Conservation (phyloP, 2,113 vertebrate genomes). For the Pseudorectes ferrugineus region DNA sequence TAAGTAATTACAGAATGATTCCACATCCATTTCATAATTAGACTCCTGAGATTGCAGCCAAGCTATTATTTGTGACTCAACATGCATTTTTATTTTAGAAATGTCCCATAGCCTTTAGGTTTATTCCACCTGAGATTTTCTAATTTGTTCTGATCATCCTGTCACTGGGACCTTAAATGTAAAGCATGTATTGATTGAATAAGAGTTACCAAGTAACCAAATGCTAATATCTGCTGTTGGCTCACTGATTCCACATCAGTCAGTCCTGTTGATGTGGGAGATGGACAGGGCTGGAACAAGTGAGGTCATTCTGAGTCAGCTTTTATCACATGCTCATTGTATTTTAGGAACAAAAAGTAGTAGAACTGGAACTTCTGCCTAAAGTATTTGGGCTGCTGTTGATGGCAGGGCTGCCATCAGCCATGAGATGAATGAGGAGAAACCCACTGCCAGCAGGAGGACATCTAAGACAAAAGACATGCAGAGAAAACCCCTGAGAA, state of each 20-base stretch:
- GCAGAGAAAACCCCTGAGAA: background rate
- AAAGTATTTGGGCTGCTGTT: background rate
- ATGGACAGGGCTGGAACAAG: background rate
- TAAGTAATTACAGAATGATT: constrained; percentile 22
- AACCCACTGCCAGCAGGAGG: background rate
- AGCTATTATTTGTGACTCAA: constrained; percentile 3
- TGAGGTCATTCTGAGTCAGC: background rate
- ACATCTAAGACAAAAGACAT: background rate
- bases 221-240: background rate
- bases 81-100: constrained; percentile 23
- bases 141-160: background rate
- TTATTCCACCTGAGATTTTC: constrained; percentile 31
- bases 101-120: background rate
- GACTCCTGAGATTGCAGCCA: background rate
- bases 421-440: background rate
- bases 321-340: background rate
- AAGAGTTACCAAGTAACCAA: constrained; percentile 16
- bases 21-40: constrained; percentile 27
- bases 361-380: background rate
- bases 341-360: background rate
- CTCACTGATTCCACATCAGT: background rate
- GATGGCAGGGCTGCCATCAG: background rate
- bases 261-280: background rate
- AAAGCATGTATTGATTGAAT: background rate
- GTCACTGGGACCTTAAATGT: background rate